Percentiles rank a stretch among this genome's conserved stretches.
These are phyloP conservation scores for Hetaerina titia DNA, from an alignment of 2,888 invertebrate species.

Conservation along the genomic window DNA sequence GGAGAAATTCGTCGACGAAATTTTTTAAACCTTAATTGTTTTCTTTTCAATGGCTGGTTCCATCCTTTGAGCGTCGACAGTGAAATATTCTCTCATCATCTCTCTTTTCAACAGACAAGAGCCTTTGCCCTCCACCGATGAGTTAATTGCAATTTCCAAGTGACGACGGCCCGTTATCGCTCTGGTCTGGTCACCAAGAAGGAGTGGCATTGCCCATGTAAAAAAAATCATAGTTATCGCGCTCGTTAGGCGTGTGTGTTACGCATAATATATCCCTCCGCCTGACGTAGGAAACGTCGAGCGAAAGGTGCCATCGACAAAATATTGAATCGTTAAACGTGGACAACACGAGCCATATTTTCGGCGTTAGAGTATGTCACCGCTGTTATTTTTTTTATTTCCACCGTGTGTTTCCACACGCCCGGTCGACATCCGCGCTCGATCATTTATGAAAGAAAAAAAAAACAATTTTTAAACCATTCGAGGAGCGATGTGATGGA, in stretches of 20 bases:
- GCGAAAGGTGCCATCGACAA: neutral
- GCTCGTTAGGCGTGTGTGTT: neutral
- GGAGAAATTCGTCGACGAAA: no score
- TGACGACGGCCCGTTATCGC: neutral
- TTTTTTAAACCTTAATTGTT: no score
- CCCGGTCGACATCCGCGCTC: neutral
- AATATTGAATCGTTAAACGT: neutral
- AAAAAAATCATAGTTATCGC: neutral
- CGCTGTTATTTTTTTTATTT: neutral
- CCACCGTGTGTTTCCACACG: neutral
- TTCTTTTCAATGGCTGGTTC: no score
- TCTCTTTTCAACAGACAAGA: no score
- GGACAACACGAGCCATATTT: constrained; percentile 1
- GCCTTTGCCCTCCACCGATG: no score
- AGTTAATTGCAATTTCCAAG: no score
- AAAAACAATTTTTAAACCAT: no score
- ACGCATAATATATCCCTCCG: neutral
- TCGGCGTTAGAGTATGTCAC: neutral
- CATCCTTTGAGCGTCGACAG: no score
- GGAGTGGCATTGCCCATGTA: neutral
- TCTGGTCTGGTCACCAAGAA: neutral
- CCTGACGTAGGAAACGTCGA: neutral
- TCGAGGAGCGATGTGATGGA: neutral
- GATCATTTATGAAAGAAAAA: neutral
- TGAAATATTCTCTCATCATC: no score